These are phyloP conservation scores for Nymphalis polychloros DNA, from an alignment of 2,888 invertebrate species.

Conservation along the genomic window DNA sequence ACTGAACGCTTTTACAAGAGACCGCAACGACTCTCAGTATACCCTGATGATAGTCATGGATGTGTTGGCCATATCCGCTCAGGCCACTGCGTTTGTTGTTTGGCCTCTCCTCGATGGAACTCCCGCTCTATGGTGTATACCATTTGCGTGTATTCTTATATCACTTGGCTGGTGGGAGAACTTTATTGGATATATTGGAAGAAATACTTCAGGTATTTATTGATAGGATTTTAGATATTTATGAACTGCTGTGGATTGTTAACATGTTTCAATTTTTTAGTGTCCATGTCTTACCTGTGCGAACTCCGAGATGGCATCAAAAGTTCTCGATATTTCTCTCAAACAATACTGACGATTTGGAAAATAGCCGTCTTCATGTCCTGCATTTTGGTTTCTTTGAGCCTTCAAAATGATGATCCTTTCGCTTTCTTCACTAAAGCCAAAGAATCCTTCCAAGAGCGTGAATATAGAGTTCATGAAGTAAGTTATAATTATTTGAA, in stretches of 20 bases:
- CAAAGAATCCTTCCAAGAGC: constrained; percentile 72
- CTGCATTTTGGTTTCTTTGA: constrained; percentile 82
- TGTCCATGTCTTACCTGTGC: constrained; percentile 61
- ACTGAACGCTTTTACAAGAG: constrained; percentile 82
- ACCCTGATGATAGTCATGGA: constrained; percentile 76
- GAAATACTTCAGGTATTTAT: constrained; percentile 55
- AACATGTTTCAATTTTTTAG: constrained; percentile 48
- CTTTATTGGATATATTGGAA: constrained; percentile 79
- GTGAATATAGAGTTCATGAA: constrained; percentile 78
- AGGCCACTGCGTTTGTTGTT: constrained; percentile 85
- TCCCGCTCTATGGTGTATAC: constrained; percentile 81
- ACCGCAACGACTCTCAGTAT: constrained; percentile 60
- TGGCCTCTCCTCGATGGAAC: constrained; percentile 84
- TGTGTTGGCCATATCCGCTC: constrained; percentile 82
- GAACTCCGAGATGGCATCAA: constrained; percentile 81
- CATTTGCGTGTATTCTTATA: constrained; percentile 84
- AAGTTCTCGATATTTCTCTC: constrained; percentile 86
- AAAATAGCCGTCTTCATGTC: constrained; percentile 88
- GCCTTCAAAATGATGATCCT: constrained; percentile 67
- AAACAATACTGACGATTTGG: constrained; percentile 87
- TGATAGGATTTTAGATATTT: neutral
- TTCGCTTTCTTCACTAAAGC: constrained; percentile 75
- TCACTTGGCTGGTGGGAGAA: constrained; percentile 94
- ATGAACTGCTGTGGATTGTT: too few relatives aligned
- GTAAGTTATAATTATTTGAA: constrained; percentile 43